Conservation (phyloP, 2,113 vertebrate species). For the Alethe diademata region DNA sequence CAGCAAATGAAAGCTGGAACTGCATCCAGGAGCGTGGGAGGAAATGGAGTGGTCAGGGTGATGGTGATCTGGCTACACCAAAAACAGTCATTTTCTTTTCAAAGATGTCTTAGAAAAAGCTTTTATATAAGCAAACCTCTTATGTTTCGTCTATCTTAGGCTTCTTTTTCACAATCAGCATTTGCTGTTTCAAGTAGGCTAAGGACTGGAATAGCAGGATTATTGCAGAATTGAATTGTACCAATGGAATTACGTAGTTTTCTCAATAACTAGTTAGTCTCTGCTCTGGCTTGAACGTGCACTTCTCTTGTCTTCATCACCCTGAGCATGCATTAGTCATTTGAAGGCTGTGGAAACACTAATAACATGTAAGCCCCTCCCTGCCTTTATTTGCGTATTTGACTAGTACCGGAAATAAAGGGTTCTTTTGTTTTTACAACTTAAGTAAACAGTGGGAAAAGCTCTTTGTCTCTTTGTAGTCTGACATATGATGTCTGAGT, state of each 20-base stretch:
- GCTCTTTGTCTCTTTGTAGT: not conserved
- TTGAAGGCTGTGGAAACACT: not conserved
- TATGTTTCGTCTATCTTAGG: not conserved
- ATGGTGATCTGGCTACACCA: not conserved
- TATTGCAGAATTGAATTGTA: not conserved
- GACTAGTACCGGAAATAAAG: not conserved
- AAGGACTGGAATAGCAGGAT: not conserved
- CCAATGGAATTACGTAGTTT: fast-evolving
- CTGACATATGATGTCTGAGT: not conserved
- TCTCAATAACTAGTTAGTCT: not conserved
- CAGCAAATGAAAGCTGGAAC: not conserved
- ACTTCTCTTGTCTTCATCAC: not conserved
- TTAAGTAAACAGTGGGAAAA: not conserved
- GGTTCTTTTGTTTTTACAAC: not conserved
- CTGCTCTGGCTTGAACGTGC: not conserved
- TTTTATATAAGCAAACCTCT: not conserved
- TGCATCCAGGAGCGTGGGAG: not conserved
- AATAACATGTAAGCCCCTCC: not conserved
- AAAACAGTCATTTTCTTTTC: not conserved
- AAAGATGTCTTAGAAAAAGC: not conserved
- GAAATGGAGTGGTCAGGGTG: not conserved
- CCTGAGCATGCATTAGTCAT: not conserved
- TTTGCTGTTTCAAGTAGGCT: not conserved
- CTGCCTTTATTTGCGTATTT: not conserved
- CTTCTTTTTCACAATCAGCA: not conserved